Base-by-base conservation (phyloP, 2,797 vertebrate species). In the Liasis olivaceus region DNA sequence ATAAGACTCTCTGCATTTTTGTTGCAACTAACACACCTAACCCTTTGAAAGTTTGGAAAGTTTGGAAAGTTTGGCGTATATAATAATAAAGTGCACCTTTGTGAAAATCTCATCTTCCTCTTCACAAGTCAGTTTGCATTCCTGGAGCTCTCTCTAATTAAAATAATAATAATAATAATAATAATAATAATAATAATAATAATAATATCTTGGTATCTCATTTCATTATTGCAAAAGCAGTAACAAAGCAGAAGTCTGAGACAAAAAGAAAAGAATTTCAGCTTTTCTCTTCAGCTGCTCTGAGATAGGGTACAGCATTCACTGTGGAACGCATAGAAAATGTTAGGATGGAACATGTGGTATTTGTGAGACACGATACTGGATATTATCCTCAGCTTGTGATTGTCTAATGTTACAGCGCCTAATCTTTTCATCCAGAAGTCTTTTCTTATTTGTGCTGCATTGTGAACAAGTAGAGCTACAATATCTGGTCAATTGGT, bases 91-190 rank as follows among this genome's bases (percentile, higher is more conserved):
- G 0, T 85, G 62, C 86, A 63, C 64, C 26, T 94, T 0, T 15
- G 26, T 92, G 24, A 64, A 93, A 92, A 77, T 63, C 5, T 89
- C 89, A 60, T 89, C 62, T 85, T 91, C 92, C 6, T 63, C 59
- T 26, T 5, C 63, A 92, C 58, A 94, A 36, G 26, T 85, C 51
- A 87, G 64, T 42, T 86, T 59, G 24, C 36, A n/a, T 88, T 93
- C 91, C 14, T 90, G 89, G 1, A 0, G 0, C 0, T 22, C 4
- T 59, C 89, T 89, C 6, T 36, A 85, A 58, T 1, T 89, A 51
- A 0, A 42, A 81, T 22, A 81, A 47, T 47, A 81, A 81, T 81
- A 81, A 77, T 36, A 36, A 36, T 60, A 60, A 60, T 60, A 60
- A 60, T 60, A 60, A 6, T 20, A 60, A 60, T 60, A 60, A 60